These are phyloP conservation scores for Papilio polytes DNA, from an alignment of 1,140 invertebrate genomes.

Conservation along the genomic window DNA sequence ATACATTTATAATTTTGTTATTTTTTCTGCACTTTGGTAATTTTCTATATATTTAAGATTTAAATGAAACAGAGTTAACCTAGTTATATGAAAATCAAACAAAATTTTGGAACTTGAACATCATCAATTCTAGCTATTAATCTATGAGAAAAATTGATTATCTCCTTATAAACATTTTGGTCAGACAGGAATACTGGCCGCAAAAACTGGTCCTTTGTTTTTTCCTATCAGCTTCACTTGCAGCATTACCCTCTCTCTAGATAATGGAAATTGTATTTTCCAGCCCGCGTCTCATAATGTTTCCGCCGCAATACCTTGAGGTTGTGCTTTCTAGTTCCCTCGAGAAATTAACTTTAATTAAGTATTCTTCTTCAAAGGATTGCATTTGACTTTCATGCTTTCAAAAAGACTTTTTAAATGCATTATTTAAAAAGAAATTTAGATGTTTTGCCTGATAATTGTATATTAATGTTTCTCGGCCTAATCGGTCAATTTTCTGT, in stretches of 20 bases:
- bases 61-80: too few relatives aligned
- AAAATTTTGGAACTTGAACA: too few relatives aligned
- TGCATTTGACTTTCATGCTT: slow-evolving; percentile 30
- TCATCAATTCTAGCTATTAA: too few relatives aligned
- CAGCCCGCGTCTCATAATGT: slow-evolving; percentile 24
- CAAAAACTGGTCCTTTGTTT: neutral
- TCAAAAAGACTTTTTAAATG: neutral
- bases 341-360: slow-evolving; percentile 40
- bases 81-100: too few relatives aligned
- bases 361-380: slow-evolving; percentile 35
- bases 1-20: neutral
- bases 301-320: slow-evolving; percentile 28
- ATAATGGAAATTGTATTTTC: slow-evolving; percentile 36
- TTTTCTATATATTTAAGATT: too few relatives aligned
- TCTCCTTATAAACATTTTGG: too few relatives aligned
- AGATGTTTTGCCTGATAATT: too few relatives aligned
- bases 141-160: too few relatives aligned
- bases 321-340: slow-evolving; percentile 34
- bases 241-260: slow-evolving; percentile 4
- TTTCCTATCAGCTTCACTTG: slow-evolving; percentile 8
- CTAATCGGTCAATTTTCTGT: too few relatives aligned
- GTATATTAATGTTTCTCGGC: too few relatives aligned
- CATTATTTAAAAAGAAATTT: neutral
- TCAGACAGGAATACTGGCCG: too few relatives aligned
- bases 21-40: too few relatives aligned